A percentile compares a stretch with the other conserved stretches of the same genome.
These are phyloP conservation scores for Andricus grossulariae DNA, from an alignment of 1,140 invertebrate species.

Conservation along the genomic window DNA sequence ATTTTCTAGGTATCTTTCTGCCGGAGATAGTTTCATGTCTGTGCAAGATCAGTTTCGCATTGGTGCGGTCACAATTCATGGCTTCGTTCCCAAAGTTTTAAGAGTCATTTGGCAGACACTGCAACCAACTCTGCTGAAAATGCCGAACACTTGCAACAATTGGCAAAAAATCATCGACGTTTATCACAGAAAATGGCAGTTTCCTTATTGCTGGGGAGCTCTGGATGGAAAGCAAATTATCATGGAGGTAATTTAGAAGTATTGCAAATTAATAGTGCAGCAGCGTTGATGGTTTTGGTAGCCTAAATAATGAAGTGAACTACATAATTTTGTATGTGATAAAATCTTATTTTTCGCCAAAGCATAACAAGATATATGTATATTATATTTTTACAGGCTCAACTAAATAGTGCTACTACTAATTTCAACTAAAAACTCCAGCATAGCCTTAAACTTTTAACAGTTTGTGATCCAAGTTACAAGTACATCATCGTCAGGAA, in stretches of 20 bases:
- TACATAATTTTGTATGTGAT: no score
- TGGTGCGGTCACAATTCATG: conserved; percentile 44
- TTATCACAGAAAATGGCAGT: conserved; percentile 38
- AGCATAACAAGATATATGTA: background rate
- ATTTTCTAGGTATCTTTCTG: no score
- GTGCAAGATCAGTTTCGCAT: conserved; percentile 48
- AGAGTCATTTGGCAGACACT: conserved; percentile 13
- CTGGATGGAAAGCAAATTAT: conserved; percentile 38
- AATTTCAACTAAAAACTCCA: conserved; percentile 71
- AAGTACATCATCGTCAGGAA: conserved; percentile 64
- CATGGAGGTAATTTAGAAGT: conserved; percentile 15
- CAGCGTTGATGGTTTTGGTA: no score
- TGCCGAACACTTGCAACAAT: conserved; percentile 34
- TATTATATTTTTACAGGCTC: conserved; percentile 42
- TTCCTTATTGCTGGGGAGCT: conserved; percentile 35
- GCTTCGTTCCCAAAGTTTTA: conserved; percentile 41
- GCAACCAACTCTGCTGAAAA: conserved; percentile 28
- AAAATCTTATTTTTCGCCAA: background rate
- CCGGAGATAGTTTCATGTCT: conserved; percentile 39
- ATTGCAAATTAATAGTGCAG: no score
- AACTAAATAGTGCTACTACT: conserved; percentile 55
- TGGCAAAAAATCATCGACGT: conserved; percentile 39
- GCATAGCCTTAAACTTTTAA: conserved; percentile 69
- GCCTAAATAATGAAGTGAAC: no score
- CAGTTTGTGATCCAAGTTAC: conserved; percentile 65